Evolutionary conservation across 2,113 vertebrate species (phyloP), one percentile per base, ranked within the genome.

Genomic region (Brienomyrus brachyistius): DNA sequence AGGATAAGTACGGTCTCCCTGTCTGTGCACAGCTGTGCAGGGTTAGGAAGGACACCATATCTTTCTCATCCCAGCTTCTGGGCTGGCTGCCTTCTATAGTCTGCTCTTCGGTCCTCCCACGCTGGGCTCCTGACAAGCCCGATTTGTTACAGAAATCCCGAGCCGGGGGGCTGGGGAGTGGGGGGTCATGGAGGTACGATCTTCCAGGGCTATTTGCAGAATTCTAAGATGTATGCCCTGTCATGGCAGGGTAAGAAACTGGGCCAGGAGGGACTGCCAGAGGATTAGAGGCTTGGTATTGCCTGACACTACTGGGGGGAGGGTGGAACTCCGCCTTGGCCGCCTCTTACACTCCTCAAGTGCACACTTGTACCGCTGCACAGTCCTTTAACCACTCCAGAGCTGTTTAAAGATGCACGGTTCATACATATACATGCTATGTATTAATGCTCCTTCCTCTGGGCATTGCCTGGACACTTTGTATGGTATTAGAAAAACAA

Each of bases 71-170:
- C 10, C 40, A 66, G 77, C 89, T 89, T 62, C 89, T 89, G 80
- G 77, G 54, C 35, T 89, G 88, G 88, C 88, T 82, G 88, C 45
- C 47, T 89, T 50, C 88, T 70, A 23, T 31, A 52, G 88, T 54
- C 89, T 84, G 88, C 89, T 85, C 77, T 59, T 23, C 52, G 21
- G 80, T 62, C 40, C 89, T 85, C 52, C 80, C 89, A 82, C 52
- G 54, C 89, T 89, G 89, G n/a, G 89, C 80, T 85, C 43, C 89
- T 89, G 89, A 89, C 89, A 89, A 62, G 77, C 89, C 54, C 80
- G 89, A 89, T 89, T 89, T 89, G 89, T 89, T 89, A 89, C 54
- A 84, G 54, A 51, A 84, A 84, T 89, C 89, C 77, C 23, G 19
- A 88, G 87, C 87, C 43, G 40, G 87, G 56, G 5, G n/a, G 52